Evolutionary conservation across 2,113 vertebrate species (phyloP).

Genomic region (Speoplatyrhinus poulsoni): DNA sequence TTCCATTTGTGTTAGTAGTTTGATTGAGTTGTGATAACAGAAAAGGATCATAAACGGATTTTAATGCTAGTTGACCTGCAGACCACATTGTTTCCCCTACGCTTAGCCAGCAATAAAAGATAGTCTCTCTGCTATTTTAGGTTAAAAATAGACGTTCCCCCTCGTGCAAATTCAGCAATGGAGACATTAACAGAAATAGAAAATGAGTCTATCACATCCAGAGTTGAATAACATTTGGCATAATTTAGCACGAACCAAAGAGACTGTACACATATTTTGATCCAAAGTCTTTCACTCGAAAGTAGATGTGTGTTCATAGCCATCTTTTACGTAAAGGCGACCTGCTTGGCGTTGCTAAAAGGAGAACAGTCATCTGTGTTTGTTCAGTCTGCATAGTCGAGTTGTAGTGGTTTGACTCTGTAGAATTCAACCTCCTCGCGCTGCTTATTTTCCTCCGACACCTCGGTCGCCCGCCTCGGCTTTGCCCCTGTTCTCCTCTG

Average conservation of each 20-base stretch:
- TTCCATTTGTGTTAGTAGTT: slow-evolving; percentile 30
- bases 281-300: too few species aligned
- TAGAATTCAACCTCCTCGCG: slow-evolving; percentile 29
- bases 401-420: slow-evolving; percentile 28
- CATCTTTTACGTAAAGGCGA: not conserved
- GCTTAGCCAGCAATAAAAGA: slow-evolving; percentile 3
- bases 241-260: not conserved
- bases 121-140: not conserved
- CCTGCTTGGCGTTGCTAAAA: not conserved
- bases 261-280: not conserved
- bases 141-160: slow-evolving; percentile 10
- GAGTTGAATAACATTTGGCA: slow-evolving; percentile 10
- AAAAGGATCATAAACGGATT: slow-evolving; percentile 3
- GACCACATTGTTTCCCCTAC: slow-evolving; percentile 4
- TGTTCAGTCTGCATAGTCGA: slow-evolving; percentile 26
- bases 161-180: slow-evolving; percentile 5
- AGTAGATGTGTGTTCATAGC: not conserved
- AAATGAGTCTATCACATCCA: not conserved
- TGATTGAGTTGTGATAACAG: slow-evolving; percentile 38
- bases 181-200: slow-evolving; percentile 33
- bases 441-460: slow-evolving; percentile 13
- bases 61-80: not conserved
- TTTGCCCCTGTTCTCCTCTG: slow-evolving; percentile 87
- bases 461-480: slow-evolving; percentile 25
- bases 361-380: not conserved